Percentiles rank a stretch among this genome's conserved stretches.
Evolutionary conservation across 2,888 invertebrate species (phyloP).

Genomic region (Cabera pusaria): DNA sequence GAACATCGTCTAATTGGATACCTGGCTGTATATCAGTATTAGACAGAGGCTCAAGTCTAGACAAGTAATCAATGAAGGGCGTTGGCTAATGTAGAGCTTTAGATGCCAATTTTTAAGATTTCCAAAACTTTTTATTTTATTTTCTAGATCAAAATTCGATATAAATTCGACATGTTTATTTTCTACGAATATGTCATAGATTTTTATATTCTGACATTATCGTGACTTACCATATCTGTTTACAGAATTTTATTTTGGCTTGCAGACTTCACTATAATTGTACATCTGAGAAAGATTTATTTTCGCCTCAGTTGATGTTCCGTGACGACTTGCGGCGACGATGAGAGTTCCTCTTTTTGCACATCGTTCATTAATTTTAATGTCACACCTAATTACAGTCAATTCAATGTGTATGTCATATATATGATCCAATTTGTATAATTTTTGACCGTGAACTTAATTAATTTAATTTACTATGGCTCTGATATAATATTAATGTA

Average conservation of each 20-base stretch:
- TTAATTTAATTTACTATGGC: constrained; percentile 1
- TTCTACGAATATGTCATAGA: no score
- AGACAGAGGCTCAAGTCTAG: constrained; percentile 8
- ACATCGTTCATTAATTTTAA: constrained; percentile 52
- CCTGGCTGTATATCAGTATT: constrained; percentile 1
- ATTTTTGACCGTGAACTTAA: constrained; percentile 9
- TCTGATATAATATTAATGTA: constrained; percentile 10
- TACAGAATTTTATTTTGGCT: constrained; percentile 18
- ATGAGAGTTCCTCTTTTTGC: constrained; percentile 43
- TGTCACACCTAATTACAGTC: constrained; percentile 53
- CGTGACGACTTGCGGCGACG: constrained; percentile 44
- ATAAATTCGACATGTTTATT: no score
- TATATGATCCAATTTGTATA: constrained; percentile 18
- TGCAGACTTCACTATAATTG: constrained; percentile 18
- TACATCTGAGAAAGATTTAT: constrained; percentile 45
- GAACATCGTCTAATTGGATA: neutral
- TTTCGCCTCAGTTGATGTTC: constrained; percentile 49
- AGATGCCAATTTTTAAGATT: no score
- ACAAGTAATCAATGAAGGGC: constrained; percentile 15
- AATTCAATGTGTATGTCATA: constrained; percentile 25
- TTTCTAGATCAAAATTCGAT: no score
- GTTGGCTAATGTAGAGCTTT: neutral
- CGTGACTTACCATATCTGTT: constrained; percentile 14
- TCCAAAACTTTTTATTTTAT: no score
- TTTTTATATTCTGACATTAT: no score